Evolutionary conservation across 1,140 invertebrate species (phyloP).

Genomic region (Ceratina japonica): DNA sequence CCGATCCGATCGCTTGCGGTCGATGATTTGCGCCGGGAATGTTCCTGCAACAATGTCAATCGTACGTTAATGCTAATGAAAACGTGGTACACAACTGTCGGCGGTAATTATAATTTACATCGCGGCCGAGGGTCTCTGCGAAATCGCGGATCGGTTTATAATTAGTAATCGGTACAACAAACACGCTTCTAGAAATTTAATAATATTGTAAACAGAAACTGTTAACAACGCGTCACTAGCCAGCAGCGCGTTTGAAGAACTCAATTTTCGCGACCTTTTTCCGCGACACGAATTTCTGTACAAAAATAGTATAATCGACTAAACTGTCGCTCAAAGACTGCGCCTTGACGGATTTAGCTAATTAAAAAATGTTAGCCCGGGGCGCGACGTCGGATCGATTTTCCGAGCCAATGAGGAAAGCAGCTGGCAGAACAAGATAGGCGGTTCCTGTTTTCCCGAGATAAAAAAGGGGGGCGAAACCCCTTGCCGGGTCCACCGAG

Average conservation of each 20-base stretch:
- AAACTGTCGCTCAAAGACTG: too few species aligned
- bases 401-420: conserved; percentile 30
- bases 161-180: not conserved
- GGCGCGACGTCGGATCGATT: conserved; percentile 21
- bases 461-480: conserved; percentile 24
- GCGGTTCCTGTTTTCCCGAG: conserved; percentile 40
- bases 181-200: not conserved
- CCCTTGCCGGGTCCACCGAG: conserved; percentile 34
- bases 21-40: not conserved
- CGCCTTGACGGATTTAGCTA: not conserved
- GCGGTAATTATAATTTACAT: conserved; percentile 13
- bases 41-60: not conserved
- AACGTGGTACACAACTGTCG: not conserved
- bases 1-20: not conserved
- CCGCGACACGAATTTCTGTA: not conserved
- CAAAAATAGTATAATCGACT: not conserved
- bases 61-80: conserved; percentile 28
- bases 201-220: not conserved
- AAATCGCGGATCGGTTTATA: conserved; percentile 23
- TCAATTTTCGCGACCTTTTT: not conserved
- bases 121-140: not conserved
- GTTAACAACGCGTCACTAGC: not conserved
- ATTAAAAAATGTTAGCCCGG: conserved; percentile 30
- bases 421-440: conserved; percentile 45
- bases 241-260: too few species aligned